These are phyloP conservation scores for Xyliphius kryptos DNA, from an alignment of 2,113 vertebrate species.

Conservation along the genomic window DNA sequence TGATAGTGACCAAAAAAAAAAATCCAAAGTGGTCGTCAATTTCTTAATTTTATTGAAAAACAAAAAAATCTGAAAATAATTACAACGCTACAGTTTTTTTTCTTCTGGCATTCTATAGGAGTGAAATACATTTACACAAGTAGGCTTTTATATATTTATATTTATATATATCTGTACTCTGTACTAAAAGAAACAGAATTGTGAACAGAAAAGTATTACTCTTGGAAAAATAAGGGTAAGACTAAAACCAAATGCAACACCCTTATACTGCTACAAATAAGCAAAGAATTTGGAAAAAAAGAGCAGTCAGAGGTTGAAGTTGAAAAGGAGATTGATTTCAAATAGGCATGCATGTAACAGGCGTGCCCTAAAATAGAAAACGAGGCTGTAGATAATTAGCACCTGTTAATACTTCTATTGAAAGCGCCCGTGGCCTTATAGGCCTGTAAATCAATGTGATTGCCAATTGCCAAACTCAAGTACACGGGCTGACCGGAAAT, in stretches of 20 bases:
- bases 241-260: slow-evolving; percentile 12
- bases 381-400: slow-evolving; percentile 38
- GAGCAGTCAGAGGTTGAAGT: background rate
- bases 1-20: background rate
- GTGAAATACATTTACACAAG: slow-evolving; percentile 69
- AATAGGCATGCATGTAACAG: slow-evolving; percentile 26
- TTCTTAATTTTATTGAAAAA: slow-evolving; percentile 58
- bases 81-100: slow-evolving; percentile 66
- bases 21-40: background rate
- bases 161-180: slow-evolving; percentile 59
- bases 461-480: slow-evolving; percentile 29
- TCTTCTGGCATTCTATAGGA: slow-evolving; percentile 57
- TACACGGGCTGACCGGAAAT: slow-evolving; percentile 10
- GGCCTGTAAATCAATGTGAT: slow-evolving; percentile 32
- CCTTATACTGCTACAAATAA: slow-evolving; percentile 21
- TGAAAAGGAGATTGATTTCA: background rate
- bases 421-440: slow-evolving; percentile 31
- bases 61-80: slow-evolving; percentile 66
- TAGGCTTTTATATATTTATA: slow-evolving; percentile 64
- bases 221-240: slow-evolving; percentile 32
- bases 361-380: slow-evolving; percentile 32
- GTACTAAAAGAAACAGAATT: slow-evolving; percentile 47
- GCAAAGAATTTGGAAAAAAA: slow-evolving; percentile 8
- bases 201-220: slow-evolving; percentile 45
- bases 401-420: slow-evolving; percentile 35